Evolutionary conservation across 2,113 vertebrate species (phyloP).

Genomic region (Arenaria interpres): DNA sequence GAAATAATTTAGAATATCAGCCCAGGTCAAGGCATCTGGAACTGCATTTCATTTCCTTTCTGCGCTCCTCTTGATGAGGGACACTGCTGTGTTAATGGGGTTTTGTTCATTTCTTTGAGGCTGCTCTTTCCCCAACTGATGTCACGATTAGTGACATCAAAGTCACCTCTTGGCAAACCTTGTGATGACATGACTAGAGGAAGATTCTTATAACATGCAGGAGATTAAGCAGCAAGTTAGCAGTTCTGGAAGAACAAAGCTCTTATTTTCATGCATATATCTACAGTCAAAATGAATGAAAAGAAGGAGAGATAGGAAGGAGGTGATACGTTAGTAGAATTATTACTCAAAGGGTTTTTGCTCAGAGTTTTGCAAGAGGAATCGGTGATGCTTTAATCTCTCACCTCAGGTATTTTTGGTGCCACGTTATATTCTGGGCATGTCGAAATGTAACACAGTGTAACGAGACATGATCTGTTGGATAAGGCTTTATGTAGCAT

Average conservation of each 20-base stretch:
- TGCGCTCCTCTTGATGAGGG: background rate
- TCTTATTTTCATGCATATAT: background rate
- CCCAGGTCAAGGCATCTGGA: constrained; percentile 13
- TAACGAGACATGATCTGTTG: background rate
- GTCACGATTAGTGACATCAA: background rate
- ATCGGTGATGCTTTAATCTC: background rate
- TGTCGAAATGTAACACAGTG: background rate
- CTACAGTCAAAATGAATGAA: background rate
- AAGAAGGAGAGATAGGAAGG: background rate
- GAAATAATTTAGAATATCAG: constrained; percentile 24
- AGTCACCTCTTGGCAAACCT: background rate
- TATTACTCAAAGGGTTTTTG: background rate
- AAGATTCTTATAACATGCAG: background rate
- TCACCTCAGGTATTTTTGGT: background rate
- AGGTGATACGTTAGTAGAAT: background rate
- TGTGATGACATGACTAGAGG: background rate
- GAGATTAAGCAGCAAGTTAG: constrained; percentile 19
- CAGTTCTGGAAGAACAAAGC: background rate
- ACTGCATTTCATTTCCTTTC: constrained; percentile 12
- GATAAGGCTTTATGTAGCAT: constrained; percentile 28
- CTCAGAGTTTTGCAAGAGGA: constrained; percentile 8
- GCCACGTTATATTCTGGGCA: background rate
- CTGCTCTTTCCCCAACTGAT: background rate
- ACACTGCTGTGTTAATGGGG: constrained; percentile 25
- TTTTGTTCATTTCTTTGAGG: constrained; percentile 22